A percentile compares a stretch with the other conserved stretches of the same genome.
phyloP scores from a whole-genome alignment of 2,888 invertebrate genomes.

The Epistrophe eligans region DNA sequence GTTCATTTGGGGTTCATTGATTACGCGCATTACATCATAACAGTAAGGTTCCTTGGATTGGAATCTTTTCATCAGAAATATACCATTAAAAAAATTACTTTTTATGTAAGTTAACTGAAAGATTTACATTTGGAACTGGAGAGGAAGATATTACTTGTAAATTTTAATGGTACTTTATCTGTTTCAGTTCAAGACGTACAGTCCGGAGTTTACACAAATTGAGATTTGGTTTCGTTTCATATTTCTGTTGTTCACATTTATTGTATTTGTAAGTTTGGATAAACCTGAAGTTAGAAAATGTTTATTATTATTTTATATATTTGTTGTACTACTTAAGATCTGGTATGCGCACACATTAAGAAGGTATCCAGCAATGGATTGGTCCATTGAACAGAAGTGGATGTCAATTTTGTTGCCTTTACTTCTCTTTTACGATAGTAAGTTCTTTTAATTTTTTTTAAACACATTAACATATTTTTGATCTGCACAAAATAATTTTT shows the following conservation, averaged over 20 bases:
- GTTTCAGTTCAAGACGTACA: conserved; percentile 97
- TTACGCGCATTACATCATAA: conserved; percentile 94
- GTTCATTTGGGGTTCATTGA: conserved; percentile 95
- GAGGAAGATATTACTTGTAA: background rate
- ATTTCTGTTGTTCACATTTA: conserved; percentile 94
- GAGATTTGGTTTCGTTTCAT: conserved; percentile 99
- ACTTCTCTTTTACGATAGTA: conserved; percentile 95
- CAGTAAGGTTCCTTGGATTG: conserved; percentile 92
- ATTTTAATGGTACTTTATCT: conserved; percentile 20
- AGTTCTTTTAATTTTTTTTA: conserved; percentile 80
- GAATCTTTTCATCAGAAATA: conserved; percentile 93
- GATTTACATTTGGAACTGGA: no score
- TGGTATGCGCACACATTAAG: conserved; percentile 96
- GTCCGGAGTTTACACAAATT: conserved; percentile 97
- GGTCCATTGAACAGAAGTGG: conserved; percentile 99
- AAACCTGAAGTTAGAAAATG: background rate
- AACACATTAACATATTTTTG: no score
- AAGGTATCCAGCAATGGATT: conserved; percentile 94
- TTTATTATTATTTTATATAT: conserved; percentile 70
- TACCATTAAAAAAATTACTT: conserved; percentile 92
- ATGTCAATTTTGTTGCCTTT: conserved; percentile 94
- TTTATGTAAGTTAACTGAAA: conserved; percentile 88
- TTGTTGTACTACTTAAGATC: conserved; percentile 87
- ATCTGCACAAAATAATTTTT: no score
- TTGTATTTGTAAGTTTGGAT: conserved; percentile 90